These are phyloP conservation scores for Acleris cristana DNA, from an alignment of 2,888 invertebrate species.

Conservation along the genomic window DNA sequence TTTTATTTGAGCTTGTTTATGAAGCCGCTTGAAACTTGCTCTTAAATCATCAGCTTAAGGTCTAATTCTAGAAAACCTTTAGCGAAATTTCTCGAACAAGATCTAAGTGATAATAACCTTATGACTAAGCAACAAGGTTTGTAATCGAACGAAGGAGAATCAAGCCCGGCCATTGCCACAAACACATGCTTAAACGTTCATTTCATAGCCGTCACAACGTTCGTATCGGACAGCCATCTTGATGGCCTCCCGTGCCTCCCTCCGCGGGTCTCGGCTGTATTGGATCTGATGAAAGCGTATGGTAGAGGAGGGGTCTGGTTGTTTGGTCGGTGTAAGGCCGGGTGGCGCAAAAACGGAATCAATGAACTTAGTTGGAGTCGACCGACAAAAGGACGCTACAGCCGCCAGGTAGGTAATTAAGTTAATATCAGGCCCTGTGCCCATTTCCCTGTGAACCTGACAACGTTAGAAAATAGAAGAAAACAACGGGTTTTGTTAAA, in stretches of 20 bases:
- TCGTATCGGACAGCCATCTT: constrained; percentile 59
- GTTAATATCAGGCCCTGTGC: constrained; percentile 72
- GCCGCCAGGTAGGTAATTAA: constrained; percentile 78
- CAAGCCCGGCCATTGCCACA: constrained; percentile 59
- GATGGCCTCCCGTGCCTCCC: constrained; percentile 57
- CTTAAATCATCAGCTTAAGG: constrained; percentile 35
- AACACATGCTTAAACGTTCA: constrained; percentile 64
- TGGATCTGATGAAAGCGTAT: constrained; percentile 40
- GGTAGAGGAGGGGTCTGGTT: constrained; percentile 50
- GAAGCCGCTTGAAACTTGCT: neutral
- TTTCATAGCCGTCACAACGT: constrained; percentile 43
- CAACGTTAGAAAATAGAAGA: constrained; percentile 13
- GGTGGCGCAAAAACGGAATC: constrained; percentile 78
- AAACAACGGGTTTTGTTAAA: neutral
- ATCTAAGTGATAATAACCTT: constrained; percentile 31
- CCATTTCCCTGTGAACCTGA: constrained; percentile 54
- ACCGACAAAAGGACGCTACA: constrained; percentile 81
- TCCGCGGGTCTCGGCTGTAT: constrained; percentile 31
- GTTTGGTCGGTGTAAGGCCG: constrained; percentile 59
- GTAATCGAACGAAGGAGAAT: constrained; percentile 4
- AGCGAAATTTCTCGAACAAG: constrained; percentile 42
- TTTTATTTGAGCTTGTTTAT: constrained; percentile 28
- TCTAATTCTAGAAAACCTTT: constrained; percentile 38
- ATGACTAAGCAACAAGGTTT: constrained; percentile 7
- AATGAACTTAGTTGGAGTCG: constrained; percentile 78